phyloP scores from a whole-genome alignment of 2,888 invertebrate genomes.

The Acronicta psi region DNA sequence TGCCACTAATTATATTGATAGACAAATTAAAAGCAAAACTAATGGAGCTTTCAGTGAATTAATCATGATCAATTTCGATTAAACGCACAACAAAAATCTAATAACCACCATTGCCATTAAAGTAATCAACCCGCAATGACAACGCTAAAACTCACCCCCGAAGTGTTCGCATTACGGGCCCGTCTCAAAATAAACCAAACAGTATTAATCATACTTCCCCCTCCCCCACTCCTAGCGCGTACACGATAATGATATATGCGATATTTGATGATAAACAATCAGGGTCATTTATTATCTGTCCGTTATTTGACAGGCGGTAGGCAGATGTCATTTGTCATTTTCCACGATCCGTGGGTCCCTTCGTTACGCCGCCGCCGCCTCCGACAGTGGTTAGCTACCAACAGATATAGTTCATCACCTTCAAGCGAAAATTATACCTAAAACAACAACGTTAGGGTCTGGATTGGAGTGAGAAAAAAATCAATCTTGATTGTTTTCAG shows the following conservation, averaged over 20 bases:
- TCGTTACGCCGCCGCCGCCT: slow-evolving; percentile 88
- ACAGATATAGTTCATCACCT: slow-evolving; percentile 72
- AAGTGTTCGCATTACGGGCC: slow-evolving; percentile 82
- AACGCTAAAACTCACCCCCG: slow-evolving; percentile 77
- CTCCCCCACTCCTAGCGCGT: slow-evolving; percentile 77
- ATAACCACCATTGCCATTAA: slow-evolving; percentile 64
- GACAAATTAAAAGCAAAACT: slow-evolving; percentile 6
- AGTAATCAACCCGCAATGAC: slow-evolving; percentile 81
- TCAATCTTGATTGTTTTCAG: slow-evolving; percentile 89
- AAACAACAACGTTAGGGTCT: slow-evolving; percentile 51
- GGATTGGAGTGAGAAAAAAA: slow-evolving; percentile 67
- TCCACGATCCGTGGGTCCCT: slow-evolving; percentile 88
- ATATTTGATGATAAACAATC: slow-evolving; percentile 90
- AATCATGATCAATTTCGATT: slow-evolving; percentile 56
- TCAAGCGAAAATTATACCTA: slow-evolving; percentile 64
- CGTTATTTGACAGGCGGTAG: slow-evolving; percentile 91
- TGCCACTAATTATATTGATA: not conserved
- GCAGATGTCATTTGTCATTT: slow-evolving; percentile 92
- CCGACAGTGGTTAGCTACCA: slow-evolving; percentile 83
- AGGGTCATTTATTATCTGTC: slow-evolving; percentile 91
- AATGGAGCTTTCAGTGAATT: slow-evolving; percentile 40
- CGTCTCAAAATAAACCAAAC: slow-evolving; percentile 86
- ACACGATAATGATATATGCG: slow-evolving; percentile 89
- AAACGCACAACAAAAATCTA: slow-evolving; percentile 62
- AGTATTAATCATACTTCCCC: slow-evolving; percentile 86